A percentile compares a stretch with the other conserved stretches of the same genome.
phyloP scores from a whole-genome alignment of 1,140 invertebrate genomes.

The Aricia agestis region DNA sequence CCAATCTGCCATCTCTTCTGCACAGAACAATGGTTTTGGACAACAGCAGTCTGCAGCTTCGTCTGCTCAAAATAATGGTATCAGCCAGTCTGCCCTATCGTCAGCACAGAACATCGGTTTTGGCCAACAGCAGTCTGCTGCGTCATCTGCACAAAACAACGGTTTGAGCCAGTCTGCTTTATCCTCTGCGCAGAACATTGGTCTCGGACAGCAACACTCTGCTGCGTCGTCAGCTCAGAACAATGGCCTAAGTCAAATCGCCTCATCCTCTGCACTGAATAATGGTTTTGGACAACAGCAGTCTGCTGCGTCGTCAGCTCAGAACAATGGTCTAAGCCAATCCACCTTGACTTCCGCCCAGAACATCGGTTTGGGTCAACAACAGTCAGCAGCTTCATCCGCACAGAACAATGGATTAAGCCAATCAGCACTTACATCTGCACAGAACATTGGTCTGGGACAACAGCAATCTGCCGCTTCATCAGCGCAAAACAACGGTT shows the following conservation, averaged over 20 bases:
- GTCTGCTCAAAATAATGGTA: slow-evolving; percentile 18
- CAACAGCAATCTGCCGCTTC: not conserved
- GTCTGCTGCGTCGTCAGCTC: not conserved
- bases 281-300: not conserved
- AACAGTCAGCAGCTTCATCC: slow-evolving; percentile 13
- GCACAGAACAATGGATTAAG: slow-evolving; percentile 15
- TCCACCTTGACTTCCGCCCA: slow-evolving; percentile 25
- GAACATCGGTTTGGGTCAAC: slow-evolving; percentile 18
- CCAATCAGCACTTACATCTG: slow-evolving; percentile 19
- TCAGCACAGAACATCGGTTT: slow-evolving; percentile 17
- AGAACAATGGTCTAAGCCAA: slow-evolving; percentile 27
- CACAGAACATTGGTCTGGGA: slow-evolving; percentile 11
- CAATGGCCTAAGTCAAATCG: not conserved
- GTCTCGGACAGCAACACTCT: not conserved
- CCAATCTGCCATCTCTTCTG: not conserved
- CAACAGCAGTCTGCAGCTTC: not conserved
- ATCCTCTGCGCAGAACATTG: not conserved
- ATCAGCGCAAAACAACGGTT: not conserved
- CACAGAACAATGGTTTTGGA: not conserved
- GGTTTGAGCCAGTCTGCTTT: not conserved
- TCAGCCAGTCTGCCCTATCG: slow-evolving; percentile 18
- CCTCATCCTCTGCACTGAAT: not conserved
- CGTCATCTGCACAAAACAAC: not conserved
- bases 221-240: not conserved
- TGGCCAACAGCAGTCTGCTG: not conserved